Base-by-base conservation (phyloP, 2,797 vertebrate genomes). In the Myripristis jacobus region DNA sequence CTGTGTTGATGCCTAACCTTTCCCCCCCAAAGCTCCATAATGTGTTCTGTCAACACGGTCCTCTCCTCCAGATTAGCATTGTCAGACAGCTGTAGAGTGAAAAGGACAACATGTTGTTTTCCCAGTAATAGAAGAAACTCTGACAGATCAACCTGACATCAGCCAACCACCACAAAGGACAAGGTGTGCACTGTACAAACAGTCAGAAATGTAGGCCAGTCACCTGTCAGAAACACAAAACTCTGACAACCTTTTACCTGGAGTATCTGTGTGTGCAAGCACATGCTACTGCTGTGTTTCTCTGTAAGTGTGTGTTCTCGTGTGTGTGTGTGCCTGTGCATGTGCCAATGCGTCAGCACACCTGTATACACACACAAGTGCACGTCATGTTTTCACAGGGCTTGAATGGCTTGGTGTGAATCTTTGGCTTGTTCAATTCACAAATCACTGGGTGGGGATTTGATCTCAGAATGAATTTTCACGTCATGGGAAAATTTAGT, bases 1-100 rank as follows among this genome's bases (percentile, higher is more conserved):
- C 75, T 70, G 76, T 85, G 77, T 84, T 89, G 84, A 86, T 83
- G 72, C 78, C 73, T 85, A 88, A 88, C 87, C 87, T 89, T 87
- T 87, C 71, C 86, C 79, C 75, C 67, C 66, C 52, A 87, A 89
- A 87, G 77, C 80, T 85, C 62, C 48, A 58, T 89, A 80, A 87
- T 85, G 84, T 85, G 82, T 82, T 87, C 83, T 82, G 82, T 85
- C 82, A 88, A 89, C 87, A 81, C 58, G 47, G 72, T 77, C 58
- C 73, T 65, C 73, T 62, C 31, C 66, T 55, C 59, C 83, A 84
- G 80, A 85, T 85, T 84, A 83, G 79, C 57, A 53, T 43, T 81
- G 80, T 89, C 79, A 72, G 79, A 75, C 79, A 73, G 82, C 61
- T 66, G 68, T 63, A 58, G 69, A 80, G 82, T 77, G 82, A 84